A percentile compares a stretch with the other conserved stretches of the same genome.
These are phyloP conservation scores for Euclidia mi DNA, from an alignment of 2,888 invertebrate species.

Conservation along the genomic window DNA sequence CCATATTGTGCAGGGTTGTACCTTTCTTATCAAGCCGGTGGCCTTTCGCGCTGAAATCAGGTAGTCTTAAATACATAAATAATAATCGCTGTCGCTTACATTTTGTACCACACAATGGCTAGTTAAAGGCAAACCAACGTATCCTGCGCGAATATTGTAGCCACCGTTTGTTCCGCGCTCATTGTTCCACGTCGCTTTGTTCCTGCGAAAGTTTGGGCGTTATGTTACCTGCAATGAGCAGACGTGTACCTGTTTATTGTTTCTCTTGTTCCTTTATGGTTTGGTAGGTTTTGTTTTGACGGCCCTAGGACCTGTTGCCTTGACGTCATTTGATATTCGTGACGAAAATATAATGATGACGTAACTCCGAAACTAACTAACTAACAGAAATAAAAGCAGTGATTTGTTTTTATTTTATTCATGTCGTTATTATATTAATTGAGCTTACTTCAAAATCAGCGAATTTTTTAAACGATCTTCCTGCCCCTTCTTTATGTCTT, in stretches of 20 bases:
- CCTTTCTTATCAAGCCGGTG: too few relatives aligned
- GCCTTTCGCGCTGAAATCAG: too few relatives aligned
- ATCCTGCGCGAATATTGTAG: constrained; percentile 50
- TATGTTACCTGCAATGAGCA: constrained; percentile 43
- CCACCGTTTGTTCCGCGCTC: constrained; percentile 49
- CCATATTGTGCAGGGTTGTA: too few relatives aligned
- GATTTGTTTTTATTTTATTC: too few relatives aligned
- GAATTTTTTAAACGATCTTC: too few relatives aligned
- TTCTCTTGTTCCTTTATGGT: constrained; percentile 26
- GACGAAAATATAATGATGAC: too few relatives aligned
- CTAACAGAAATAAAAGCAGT: too few relatives aligned
- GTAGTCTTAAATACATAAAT: too few relatives aligned
- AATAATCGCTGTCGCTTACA: background rate
- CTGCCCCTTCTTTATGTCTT: too few relatives aligned
- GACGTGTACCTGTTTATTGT: constrained; percentile 38
- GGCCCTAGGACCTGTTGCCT: constrained; percentile 12
- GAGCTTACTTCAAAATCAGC: too few relatives aligned
- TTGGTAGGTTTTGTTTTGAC: constrained; percentile 32
- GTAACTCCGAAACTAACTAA: too few relatives aligned
- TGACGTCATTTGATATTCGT: background rate
- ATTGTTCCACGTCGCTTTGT: constrained; percentile 51
- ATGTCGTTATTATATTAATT: too few relatives aligned
- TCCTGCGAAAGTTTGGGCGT: constrained; percentile 34
- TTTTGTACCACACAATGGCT: constrained; percentile 29
- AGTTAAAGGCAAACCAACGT: constrained; percentile 55